phyloP scores from a whole-genome alignment of 92 coral and sea anemone genomes.

The Virgularia gustaviana region DNA sequence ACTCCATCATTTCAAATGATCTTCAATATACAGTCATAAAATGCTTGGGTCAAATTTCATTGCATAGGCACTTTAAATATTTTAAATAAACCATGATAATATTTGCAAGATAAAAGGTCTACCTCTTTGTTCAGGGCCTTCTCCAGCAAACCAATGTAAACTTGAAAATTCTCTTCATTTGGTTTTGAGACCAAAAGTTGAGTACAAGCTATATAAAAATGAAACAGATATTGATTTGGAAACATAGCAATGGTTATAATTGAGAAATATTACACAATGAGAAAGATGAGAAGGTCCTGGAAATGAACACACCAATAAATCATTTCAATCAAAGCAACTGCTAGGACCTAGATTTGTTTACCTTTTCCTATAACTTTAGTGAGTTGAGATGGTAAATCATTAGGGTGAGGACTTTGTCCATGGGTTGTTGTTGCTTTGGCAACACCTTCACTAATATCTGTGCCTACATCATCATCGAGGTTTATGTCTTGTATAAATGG shows the following conservation, averaged over 20 bases:
- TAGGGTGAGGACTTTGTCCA: slow-evolving; percentile 66
- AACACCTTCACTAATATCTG: slow-evolving; percentile 37
- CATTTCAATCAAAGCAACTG: too few relatives aligned
- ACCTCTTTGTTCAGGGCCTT: slow-evolving; percentile 83
- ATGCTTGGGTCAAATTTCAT: too few relatives aligned
- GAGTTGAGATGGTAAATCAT: slow-evolving; percentile 81
- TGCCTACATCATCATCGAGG: slow-evolving; percentile 23
- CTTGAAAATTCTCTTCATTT: slow-evolving; percentile 73
- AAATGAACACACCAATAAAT: background rate
- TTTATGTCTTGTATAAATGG: slow-evolving; percentile 65
- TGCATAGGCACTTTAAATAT: too few relatives aligned
- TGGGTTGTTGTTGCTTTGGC: too few relatives aligned
- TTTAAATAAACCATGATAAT: too few relatives aligned
- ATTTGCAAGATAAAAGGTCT: background rate
- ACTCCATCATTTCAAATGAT: too few relatives aligned
- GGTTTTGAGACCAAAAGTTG: slow-evolving; percentile 92
- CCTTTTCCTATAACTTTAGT: slow-evolving; percentile 96
- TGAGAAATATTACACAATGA: background rate
- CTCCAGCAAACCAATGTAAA: slow-evolving; percentile 77
- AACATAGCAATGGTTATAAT: background rate
- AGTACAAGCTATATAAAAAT: slow-evolving; percentile 75
- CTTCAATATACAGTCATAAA: too few relatives aligned
- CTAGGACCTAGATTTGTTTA: too few relatives aligned
- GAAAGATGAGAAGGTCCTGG: background rate
- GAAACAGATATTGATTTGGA: background rate